Evolutionary conservation across 2,888 invertebrate genomes (phyloP).

Genomic region (Leptarthrus brevirostris): DNA sequence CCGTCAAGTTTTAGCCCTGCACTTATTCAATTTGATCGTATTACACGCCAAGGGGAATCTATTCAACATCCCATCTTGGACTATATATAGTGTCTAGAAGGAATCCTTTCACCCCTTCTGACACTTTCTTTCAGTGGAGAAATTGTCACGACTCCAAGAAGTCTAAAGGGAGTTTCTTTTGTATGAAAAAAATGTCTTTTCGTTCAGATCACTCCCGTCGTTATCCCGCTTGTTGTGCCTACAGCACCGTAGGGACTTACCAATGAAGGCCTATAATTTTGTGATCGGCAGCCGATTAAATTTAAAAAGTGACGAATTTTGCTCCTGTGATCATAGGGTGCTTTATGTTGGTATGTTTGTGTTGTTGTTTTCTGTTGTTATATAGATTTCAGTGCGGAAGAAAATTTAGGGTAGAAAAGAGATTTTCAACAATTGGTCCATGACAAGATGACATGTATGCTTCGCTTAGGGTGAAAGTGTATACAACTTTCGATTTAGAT

Average conservation of each 20-base stretch:
- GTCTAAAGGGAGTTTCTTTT: constrained; percentile 12
- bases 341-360: constrained; percentile 48
- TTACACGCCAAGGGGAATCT: constrained; percentile 4
- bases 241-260: neutral
- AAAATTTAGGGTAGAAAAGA: neutral
- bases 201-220: constrained; percentile 4
- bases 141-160: constrained; percentile 1
- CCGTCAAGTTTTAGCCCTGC: constrained; percentile 1
- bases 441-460: too few species aligned
- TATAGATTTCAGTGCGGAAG: constrained; percentile 44
- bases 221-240: constrained; percentile 19
- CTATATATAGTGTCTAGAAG: neutral
- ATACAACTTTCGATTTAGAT: too few species aligned
- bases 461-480: too few species aligned
- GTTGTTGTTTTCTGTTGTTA: constrained; percentile 50
- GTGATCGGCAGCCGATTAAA: constrained; percentile 50
- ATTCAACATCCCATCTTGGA: constrained; percentile 28
- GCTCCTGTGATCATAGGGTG: constrained; percentile 15
- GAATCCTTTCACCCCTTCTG: constrained; percentile 32
- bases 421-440: too few species aligned
- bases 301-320: constrained; percentile 15
- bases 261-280: constrained; percentile 46
- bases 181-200: neutral
- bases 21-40: constrained; percentile 48
- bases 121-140: constrained; percentile 15